Conservation (phyloP, 2,888 invertebrate genomes). For the Hemicrepidius hirtus region DNA sequence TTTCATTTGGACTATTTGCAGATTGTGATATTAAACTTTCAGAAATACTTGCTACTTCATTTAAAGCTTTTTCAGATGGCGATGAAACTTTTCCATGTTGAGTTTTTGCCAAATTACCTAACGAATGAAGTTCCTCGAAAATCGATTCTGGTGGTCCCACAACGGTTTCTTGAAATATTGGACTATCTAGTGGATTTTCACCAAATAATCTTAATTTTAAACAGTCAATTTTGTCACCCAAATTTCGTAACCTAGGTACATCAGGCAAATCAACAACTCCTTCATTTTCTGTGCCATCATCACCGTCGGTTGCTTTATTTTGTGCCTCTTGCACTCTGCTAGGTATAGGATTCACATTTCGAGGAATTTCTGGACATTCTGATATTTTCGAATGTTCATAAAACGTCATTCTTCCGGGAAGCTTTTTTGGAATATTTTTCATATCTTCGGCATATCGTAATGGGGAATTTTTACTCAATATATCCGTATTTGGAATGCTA, state of each 20-base stretch:
- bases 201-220: constrained; percentile 85
- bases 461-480: constrained; percentile 76
- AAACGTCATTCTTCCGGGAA: constrained; percentile 80
- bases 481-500: constrained; percentile 66
- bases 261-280: constrained; percentile 62
- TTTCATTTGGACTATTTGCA: neutral
- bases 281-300: constrained; percentile 62
- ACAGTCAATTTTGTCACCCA: constrained; percentile 85
- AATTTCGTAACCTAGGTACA: constrained; percentile 75
- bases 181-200: constrained; percentile 83
- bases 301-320: constrained; percentile 58
- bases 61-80: neutral
- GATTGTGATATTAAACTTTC: neutral
- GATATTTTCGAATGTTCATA: constrained; percentile 78
- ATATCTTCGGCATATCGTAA: constrained; percentile 81
- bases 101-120: neutral
- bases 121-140: constrained; percentile 53
- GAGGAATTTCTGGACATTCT: constrained; percentile 75
- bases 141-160: constrained; percentile 74
- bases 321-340: constrained; percentile 69
- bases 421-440: constrained; percentile 78
- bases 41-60: neutral
- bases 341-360: constrained; percentile 75
- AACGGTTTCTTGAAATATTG: constrained; percentile 78
- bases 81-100: neutral